Evolutionary conservation across 1,140 invertebrate genomes (phyloP), one percentile per base, ranked within the genome.

Genomic region (Aporrectodea caliginosa): DNA sequence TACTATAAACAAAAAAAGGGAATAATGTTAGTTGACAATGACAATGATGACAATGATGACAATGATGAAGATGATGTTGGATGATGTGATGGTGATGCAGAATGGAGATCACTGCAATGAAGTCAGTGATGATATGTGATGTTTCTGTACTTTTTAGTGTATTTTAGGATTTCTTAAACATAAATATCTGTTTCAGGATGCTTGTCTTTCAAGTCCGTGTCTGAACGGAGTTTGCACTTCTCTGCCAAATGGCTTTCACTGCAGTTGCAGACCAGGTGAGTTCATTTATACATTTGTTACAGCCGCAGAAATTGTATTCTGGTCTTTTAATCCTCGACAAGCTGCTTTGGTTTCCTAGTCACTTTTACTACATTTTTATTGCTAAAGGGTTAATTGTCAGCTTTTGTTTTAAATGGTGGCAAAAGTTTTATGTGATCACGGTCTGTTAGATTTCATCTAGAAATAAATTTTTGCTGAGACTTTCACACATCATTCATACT

Each of bases 181-280:
- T 31, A 33, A 1, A 72, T 32, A 22, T 34, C 16, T n/a, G 31
- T 35, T 69, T 32, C 31, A 72, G 16, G 76, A 16, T 43, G 70
- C 58, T 43, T 81, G 76, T 33, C 27, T 2, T 27, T 71, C 78
- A n/a, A 78, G 72, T 34, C 80, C 80, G 16, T 81, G 80, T 43
- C 30, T 73, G 14, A 81, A 81, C 73, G 80, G 80, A 69, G 80
- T 81, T 0, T 81, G 80, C 72, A 81, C 80, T 16, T 69, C 75
- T 12, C 70, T 81, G 14, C 12, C 16, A 16, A 35, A 32, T 29
- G 77, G 77, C 0, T 81, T 68, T 58, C 77, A 78, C 73, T 81
- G 80, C 69, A 78, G 58, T 34, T 81, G 80, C 68, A 75, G 80
- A 78, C 80, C 80, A 74, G 80, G 80, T 78, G 58, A 71, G 43